These are phyloP conservation scores for Spodoptera litura DNA, from an alignment of 1,140 invertebrate species.

Conservation along the genomic window DNA sequence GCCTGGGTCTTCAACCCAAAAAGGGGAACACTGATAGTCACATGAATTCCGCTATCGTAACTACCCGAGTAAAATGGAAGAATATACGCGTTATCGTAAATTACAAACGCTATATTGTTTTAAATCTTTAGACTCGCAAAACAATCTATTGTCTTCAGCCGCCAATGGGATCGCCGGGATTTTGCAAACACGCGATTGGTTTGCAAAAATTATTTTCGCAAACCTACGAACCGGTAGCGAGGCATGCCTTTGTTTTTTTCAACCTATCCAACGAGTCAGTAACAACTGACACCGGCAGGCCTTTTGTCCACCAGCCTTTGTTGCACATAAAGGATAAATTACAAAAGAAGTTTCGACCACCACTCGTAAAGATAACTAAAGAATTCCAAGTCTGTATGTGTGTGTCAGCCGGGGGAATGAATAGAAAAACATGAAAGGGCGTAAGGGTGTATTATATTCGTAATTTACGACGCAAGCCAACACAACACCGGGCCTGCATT, in stretches of 20 bases:
- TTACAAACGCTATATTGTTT: constrained; percentile 62
- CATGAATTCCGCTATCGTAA: constrained; percentile 62
- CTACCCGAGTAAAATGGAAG: constrained; percentile 51
- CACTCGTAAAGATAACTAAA: constrained; percentile 79
- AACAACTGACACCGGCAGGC: constrained; percentile 65
- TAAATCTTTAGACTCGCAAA: constrained; percentile 56
- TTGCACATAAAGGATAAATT: constrained; percentile 78
- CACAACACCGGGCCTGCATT: constrained; percentile 67
- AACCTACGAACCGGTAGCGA: constrained; percentile 72
- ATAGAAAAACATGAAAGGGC: constrained; percentile 74
- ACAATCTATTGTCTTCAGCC: constrained; percentile 71
- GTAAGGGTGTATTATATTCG: constrained; percentile 80
- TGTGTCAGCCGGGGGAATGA: constrained; percentile 67
- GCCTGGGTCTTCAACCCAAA: constrained; percentile 71
- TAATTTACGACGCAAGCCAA: constrained; percentile 73
- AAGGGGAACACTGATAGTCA: constrained; percentile 74
- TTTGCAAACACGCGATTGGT: constrained; percentile 75
- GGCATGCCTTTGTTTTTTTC: constrained; percentile 69
- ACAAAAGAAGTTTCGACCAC: constrained; percentile 76
- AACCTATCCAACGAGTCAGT: constrained; percentile 61
- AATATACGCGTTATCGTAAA: constrained; percentile 63
- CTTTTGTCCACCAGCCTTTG: constrained; percentile 78
- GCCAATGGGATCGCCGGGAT: constrained; percentile 69
- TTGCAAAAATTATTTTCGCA: constrained; percentile 84
- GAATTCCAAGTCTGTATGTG: constrained; percentile 65